Evolutionary conservation across 2,797 vertebrate species (phyloP), one percentile per base, ranked within the genome.

Genomic region (Esox lucius): DNA sequence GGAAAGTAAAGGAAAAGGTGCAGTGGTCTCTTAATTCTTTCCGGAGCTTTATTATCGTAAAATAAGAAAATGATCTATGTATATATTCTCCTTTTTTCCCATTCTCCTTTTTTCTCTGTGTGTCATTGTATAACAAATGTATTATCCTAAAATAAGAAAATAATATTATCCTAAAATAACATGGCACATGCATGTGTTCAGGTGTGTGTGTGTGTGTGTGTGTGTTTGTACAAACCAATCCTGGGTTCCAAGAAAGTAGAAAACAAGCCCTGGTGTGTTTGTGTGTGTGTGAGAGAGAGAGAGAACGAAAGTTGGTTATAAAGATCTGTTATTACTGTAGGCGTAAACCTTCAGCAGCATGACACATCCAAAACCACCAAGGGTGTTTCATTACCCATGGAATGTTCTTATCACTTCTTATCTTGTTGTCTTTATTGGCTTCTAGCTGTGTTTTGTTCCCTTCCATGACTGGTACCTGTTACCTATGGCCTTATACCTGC

Each of bases 401-500:
- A 17, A 65, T 81, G 80, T 31, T 74, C 7, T 61, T 88, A 87
- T 89, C 80, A 0, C n/a, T 64, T 6, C 75, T 88, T 89, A 89
- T 88, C 75, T 3, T 17, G 35, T 70, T 78, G 22, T 69, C 48
- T 71, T 59, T 59, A 59, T 59, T 9, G n/a, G n/a, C 56, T 59
- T 12, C 59, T 59, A 11, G n/a, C n/a, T 4, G 1, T 70, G 33
- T 26, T n/a, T 24, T 74, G 79, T 80, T 80, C 75, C 78, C 83
- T 74, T 72, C 31, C 76, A 17, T 19, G 26, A 68, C 48, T 17
- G 24, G 46, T 28, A 51, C 46, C 42, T 35, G 28, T 71, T 72
- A 64, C 82, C 81, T 67, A 51, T 85, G 84, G 59, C 76, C 77
- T 86, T 81, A 75, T 78, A 87, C 89, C 90, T 88, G 89, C 87